Base-by-base conservation (phyloP, 2,113 vertebrate species). In the Dipodomys stephensi region DNA sequence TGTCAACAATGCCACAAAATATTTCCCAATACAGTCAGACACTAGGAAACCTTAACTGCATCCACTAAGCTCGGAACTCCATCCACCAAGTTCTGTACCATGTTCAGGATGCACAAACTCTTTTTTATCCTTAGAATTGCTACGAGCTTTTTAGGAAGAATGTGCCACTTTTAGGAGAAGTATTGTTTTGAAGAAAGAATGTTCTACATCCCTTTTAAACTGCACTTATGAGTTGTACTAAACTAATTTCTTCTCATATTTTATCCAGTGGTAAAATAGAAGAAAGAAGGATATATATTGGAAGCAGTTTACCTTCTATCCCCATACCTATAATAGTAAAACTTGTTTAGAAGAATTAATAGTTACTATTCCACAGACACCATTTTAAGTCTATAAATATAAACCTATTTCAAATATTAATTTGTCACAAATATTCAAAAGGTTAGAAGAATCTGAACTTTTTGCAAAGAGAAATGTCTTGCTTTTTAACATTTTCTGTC, bases 161-260 rank as follows among this genome's bases (percentile, higher is more conserved):
- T 35, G 76, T 12, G 12, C 6, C 23, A 84, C n/a, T 60, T 93
- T 49, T 32, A 85, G 62, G 74, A 83, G 64, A 19, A 67, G 35
- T 16, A 25, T 44, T 4, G 81, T 92, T 96, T 96, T 82, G 28
- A 13, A 84, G 87, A 90, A 39, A 22, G 18, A 25, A 89, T 84
- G 25, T 80, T 88, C 88, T 95, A 78, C 2, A 85, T 39, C 25
- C 32, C 23, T 78, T 90, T 83, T 94, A 78, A 95, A n/a, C 53
- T 76, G 39, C 25, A 85, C 5, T 69, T 85, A 64, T 53, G 20
- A 95, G 65, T 92, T 90, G 16, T 57, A 76, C 9, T 88, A 71
- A 92, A 82, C 76, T 92, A 74, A 84, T 69, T 95, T 89, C 44
- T 85, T 90, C n/a, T 89, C 35, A 6, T 77, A 12, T 71, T 94